These are phyloP conservation scores for Megaptera novaeangliae DNA, from an alignment of 2,113 vertebrate species.

Conservation along the genomic window DNA sequence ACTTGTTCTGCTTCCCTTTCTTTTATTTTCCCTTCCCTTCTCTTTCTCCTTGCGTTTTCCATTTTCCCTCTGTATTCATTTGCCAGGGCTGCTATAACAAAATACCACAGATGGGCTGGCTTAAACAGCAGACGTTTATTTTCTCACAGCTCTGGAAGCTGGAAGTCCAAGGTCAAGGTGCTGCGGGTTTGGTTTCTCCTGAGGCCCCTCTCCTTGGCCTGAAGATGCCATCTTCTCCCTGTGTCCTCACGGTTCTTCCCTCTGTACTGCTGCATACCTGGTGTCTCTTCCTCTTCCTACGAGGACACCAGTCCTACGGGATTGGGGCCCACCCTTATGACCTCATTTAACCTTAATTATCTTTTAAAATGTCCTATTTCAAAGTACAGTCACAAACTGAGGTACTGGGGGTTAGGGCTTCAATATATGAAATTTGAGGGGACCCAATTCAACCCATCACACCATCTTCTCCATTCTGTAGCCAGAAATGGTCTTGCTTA, in stretches of 20 bases:
- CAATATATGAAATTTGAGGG: neutral
- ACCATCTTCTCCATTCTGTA: neutral
- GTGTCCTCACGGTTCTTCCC: neutral
- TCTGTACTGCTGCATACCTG: neutral
- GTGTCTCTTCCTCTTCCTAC: neutral
- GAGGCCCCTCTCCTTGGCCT: neutral
- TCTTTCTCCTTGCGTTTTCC: neutral
- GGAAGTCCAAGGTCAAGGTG: neutral
- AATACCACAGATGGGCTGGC: neutral
- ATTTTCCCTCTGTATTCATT: neutral
- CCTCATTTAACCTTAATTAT: neutral
- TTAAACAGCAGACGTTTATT: neutral
- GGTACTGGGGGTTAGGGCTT: neutral
- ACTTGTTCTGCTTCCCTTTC: neutral
- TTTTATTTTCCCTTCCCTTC: too few relatives aligned
- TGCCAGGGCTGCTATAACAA: neutral
- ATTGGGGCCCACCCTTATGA: neutral
- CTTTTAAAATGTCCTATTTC: neutral
- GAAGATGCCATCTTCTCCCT: accelerated
- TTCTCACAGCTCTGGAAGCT: neutral
- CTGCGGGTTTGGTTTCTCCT: neutral
- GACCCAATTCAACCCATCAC: neutral
- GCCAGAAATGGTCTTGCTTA: neutral
- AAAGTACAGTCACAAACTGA: neutral
- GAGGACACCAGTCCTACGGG: neutral